These are phyloP conservation scores for Andrena minutula DNA, from an alignment of 2,888 invertebrate species.

Conservation along the genomic window DNA sequence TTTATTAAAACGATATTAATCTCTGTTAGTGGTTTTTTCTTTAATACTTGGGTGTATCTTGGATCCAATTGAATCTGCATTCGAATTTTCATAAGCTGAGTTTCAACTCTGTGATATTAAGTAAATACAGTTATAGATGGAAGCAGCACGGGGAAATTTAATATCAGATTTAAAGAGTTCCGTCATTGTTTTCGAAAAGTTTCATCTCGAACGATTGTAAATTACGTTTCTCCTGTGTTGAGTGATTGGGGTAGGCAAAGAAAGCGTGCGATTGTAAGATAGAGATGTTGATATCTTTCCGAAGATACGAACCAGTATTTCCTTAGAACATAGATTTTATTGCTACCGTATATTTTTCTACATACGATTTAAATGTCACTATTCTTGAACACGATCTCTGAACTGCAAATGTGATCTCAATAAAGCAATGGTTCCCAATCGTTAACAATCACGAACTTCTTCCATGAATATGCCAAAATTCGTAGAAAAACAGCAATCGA, in stretches of 20 bases:
- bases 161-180: too few relatives aligned
- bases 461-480: slow-evolving; percentile 24
- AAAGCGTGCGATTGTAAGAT: slow-evolving; percentile 18
- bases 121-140: slow-evolving; percentile 11
- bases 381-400: slow-evolving; percentile 49
- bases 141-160: slow-evolving; percentile 15
- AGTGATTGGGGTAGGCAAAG: background rate
- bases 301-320: slow-evolving; percentile 53
- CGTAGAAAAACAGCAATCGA: background rate
- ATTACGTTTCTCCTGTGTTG: background rate
- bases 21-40: background rate
- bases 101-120: slow-evolving; percentile 40
- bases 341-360: slow-evolving; percentile 63
- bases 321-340: slow-evolving; percentile 50
- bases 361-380: slow-evolving; percentile 42
- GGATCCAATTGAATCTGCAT: background rate
- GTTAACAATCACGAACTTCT: slow-evolving; percentile 15
- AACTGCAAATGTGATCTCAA: slow-evolving; percentile 54
- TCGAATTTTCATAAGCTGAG: slow-evolving; percentile 3
- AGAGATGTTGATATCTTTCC: slow-evolving; percentile 20
- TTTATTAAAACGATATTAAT: background rate
- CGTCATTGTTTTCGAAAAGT: slow-evolving; percentile 9
- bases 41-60: background rate
- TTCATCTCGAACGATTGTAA: too few relatives aligned
- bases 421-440: slow-evolving; percentile 44